phyloP scores from a whole-genome alignment of 1,140 invertebrate species.

The Elysia chlorotica region DNA sequence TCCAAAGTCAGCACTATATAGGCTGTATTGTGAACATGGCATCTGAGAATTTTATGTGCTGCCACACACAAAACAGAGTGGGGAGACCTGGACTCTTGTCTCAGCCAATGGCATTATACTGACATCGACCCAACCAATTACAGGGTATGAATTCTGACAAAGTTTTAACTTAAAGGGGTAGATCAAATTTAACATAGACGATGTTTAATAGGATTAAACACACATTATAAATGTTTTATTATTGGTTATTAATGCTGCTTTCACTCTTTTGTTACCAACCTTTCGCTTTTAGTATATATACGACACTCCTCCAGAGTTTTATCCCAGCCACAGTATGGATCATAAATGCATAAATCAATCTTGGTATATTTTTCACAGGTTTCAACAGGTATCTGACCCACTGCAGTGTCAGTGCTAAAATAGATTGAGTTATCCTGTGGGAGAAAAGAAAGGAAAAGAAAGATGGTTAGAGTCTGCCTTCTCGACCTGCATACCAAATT shows the following conservation, averaged over 20 bases:
- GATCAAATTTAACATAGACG: no score
- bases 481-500: no score
- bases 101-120: neutral
- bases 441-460: neutral
- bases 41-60: no score
- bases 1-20: no score
- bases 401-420: conserved; percentile 37
- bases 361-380: conserved; percentile 36
- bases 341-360: conserved; percentile 41
- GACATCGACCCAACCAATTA: neutral
- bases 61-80: no score
- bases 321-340: conserved; percentile 48
- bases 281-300: conserved; percentile 10
- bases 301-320: conserved; percentile 2
- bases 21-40: no score
- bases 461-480: no score
- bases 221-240: no score
- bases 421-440: conserved; percentile 38
- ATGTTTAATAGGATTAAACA: no score
- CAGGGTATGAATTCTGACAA: neutral
- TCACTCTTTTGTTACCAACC: conserved; percentile 3
- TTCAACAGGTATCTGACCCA: conserved; percentile 35
- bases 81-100: no score
- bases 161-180: no score
- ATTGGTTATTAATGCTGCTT: no score